These are phyloP conservation scores for Platalea minor DNA, from an alignment of 2,797 vertebrate genomes.

Conservation along the genomic window DNA sequence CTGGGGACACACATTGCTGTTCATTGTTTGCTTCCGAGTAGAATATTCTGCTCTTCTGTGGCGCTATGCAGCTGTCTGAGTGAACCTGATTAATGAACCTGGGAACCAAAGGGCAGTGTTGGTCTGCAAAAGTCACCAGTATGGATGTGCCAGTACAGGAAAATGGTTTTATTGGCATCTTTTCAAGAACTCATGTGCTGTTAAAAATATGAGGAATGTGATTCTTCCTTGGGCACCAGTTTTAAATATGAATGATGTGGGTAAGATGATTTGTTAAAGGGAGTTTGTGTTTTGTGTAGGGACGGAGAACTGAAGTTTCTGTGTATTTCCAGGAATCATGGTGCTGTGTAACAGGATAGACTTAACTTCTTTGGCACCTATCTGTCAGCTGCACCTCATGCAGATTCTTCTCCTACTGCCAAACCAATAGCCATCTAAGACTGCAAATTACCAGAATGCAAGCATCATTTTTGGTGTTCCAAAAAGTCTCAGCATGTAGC, in stretches of 20 bases:
- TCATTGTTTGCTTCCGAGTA: neutral
- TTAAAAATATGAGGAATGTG: neutral
- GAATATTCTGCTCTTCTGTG: neutral
- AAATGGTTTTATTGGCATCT: neutral
- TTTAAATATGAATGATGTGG: neutral
- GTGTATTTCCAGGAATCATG: neutral
- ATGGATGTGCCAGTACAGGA: neutral
- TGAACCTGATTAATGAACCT: neutral
- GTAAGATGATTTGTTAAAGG: neutral
- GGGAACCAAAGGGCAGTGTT: neutral
- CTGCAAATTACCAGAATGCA: neutral
- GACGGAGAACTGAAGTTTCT: neutral
- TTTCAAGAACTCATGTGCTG: neutral
- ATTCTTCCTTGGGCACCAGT: neutral
- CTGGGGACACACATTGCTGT: neutral
- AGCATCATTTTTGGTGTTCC: neutral
- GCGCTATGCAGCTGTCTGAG: neutral
- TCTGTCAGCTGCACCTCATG: neutral
- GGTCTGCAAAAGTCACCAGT: neutral
- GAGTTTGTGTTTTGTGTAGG: neutral
- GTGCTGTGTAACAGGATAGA: neutral
- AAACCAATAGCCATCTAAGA: neutral
- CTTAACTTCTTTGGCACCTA: neutral
- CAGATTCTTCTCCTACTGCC: neutral
- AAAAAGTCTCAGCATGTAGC: neutral